Evolutionary conservation across 2,888 invertebrate species (phyloP).

Genomic region (Cremastobaeus sp.): DNA sequence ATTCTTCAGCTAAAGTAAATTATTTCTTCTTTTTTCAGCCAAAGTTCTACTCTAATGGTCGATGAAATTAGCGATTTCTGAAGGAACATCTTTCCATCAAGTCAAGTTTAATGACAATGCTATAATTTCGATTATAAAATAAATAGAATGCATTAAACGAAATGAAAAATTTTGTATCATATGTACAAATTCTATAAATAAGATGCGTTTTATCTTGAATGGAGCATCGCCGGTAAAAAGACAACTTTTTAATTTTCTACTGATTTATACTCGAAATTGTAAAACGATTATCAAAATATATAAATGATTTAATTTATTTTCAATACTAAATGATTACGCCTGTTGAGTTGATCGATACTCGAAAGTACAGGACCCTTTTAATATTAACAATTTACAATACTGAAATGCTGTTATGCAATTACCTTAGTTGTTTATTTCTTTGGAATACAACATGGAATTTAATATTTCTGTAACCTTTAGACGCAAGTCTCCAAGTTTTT

Average conservation of each 20-base stretch:
- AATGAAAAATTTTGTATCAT: constrained; percentile 18
- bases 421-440: constrained; percentile 8
- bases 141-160: constrained; percentile 15
- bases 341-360: constrained; percentile 40
- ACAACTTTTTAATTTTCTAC: constrained; percentile 51
- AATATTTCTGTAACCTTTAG: too few relatives aligned
- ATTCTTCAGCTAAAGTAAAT: too few relatives aligned
- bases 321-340: constrained; percentile 37
- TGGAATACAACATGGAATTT: background rate
- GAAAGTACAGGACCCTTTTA: constrained; percentile 29
- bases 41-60: constrained; percentile 76
- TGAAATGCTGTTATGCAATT: background rate
- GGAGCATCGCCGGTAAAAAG: constrained; percentile 51
- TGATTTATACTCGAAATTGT: constrained; percentile 42
- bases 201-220: constrained; percentile 43
- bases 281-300: constrained; percentile 40
- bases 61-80: too few relatives aligned
- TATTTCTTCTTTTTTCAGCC: constrained; percentile 75
- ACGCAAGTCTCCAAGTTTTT: too few relatives aligned
- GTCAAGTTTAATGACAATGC: constrained; percentile 58
- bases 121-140: constrained; percentile 43
- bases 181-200: constrained; percentile 59
- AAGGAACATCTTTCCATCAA: constrained; percentile 43
- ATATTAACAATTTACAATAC: background rate
- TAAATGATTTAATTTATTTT: constrained; percentile 41